Conservation (phyloP, 2,113 vertebrate species). For the Scomber japonicus region DNA sequence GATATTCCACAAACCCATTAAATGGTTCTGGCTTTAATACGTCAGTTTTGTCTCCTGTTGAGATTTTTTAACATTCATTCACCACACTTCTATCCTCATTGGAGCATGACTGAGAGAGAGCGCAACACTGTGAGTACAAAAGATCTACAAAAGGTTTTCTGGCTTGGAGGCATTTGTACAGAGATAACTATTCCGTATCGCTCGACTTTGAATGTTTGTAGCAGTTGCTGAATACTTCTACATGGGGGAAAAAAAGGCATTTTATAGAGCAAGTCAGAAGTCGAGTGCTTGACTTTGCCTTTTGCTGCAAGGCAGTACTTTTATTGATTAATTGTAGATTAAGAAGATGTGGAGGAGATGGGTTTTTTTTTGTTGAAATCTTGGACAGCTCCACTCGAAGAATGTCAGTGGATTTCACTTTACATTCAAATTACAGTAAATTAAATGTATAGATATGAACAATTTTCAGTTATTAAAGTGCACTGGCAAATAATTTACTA, state of each 20-base stretch:
- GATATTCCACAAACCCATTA: conserved; percentile 37
- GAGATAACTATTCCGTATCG: conserved; percentile 49
- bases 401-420: neutral
- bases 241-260: neutral
- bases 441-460: neutral
- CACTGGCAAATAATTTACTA: neutral
- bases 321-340: conserved; percentile 32
- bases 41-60: conserved; percentile 54
- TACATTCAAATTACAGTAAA: neutral
- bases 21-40: conserved; percentile 52
- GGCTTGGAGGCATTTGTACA: conserved; percentile 65
- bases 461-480: neutral
- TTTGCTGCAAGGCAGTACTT: conserved; percentile 21
- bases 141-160: conserved; percentile 48
- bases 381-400: conserved; percentile 1
- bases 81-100: conserved; percentile 53
- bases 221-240: conserved; percentile 14
- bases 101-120: conserved; percentile 50
- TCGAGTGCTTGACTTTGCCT: neutral
- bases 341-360: neutral
- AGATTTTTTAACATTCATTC: conserved; percentile 63
- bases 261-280: conserved; percentile 36
- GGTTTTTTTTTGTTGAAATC: neutral
- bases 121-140: conserved; percentile 28
- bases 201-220: conserved; percentile 47